Percentiles rank a stretch among this genome's conserved stretches.
Evolutionary conservation across 2,113 vertebrate species (phyloP).

Genomic region (Nothobranchius kuhntae): DNA sequence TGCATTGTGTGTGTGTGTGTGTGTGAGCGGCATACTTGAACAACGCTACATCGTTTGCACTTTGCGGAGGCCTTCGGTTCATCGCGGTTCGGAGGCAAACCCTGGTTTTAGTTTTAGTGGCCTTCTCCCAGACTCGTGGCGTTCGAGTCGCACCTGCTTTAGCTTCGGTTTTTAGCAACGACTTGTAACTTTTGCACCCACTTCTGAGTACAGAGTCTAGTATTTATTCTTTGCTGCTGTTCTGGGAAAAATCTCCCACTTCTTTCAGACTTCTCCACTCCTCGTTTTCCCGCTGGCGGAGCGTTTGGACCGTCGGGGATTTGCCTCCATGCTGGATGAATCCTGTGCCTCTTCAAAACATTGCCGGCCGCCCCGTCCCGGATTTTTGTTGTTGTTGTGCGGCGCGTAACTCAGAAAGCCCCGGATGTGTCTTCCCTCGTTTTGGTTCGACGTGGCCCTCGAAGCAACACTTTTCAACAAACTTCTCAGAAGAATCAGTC

Average conservation of each 20-base stretch:
- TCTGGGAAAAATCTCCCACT: conserved; percentile 35
- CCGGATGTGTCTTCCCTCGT: conserved; percentile 35
- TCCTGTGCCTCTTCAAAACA: conserved; percentile 77
- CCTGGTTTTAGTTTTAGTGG: conserved; percentile 12
- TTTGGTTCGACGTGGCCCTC: conserved; percentile 40
- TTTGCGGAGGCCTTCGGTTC: conserved; percentile 78
- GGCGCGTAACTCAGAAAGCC: conserved; percentile 69
- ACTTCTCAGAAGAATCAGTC: conserved; percentile 54
- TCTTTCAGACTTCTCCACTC: too few relatives aligned
- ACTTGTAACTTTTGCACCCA: too few relatives aligned
- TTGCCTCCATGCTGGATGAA: conserved; percentile 81
- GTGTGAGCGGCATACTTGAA: conserved; percentile 71
- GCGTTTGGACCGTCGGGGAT: conserved; percentile 23
- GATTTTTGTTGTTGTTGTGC: conserved; percentile 67
- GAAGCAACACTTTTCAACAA: conserved; percentile 36
- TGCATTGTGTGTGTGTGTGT: conserved; percentile 45
- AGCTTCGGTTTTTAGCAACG: too few relatives aligned
- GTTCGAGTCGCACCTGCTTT: too few relatives aligned
- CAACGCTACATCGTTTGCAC: conserved; percentile 75
- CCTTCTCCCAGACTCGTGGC: conserved; percentile 31
- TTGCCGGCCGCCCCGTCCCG: conserved; percentile 20
- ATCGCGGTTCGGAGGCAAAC: conserved; percentile 78
- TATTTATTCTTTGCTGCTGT: conserved; percentile 68
- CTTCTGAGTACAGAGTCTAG: neutral
- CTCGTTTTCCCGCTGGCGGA: too few relatives aligned